Evolutionary conservation across 1,140 invertebrate species (phyloP).

Genomic region (Zeugodacus cucurbitae): DNA sequence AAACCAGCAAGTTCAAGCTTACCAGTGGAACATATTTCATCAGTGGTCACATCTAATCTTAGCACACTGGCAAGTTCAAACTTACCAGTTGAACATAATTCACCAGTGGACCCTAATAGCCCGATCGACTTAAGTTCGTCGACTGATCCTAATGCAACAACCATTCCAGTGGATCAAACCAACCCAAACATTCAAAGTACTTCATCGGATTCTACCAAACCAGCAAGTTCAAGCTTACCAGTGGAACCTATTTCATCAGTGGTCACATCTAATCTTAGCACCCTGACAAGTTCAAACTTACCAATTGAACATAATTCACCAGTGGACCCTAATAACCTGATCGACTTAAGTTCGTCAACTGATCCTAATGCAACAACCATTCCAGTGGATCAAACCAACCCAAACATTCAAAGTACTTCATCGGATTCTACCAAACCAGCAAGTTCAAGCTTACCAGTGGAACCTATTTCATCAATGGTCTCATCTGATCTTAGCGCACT

Average conservation of each 20-base stretch:
- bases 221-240: conserved; percentile 39
- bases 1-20: no score
- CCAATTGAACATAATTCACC: no score
- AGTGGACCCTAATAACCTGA: conserved; percentile 6
- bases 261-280: no score
- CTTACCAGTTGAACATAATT: no score
- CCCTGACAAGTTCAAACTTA: not conserved
- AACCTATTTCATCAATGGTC: no score
- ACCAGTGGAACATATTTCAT: no score
- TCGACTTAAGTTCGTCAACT: conserved; percentile 35
- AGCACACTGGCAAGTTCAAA: no score
- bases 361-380: conserved; percentile 38
- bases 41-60: no score
- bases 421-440: conserved; percentile 7
- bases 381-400: no score
- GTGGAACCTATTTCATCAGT: not conserved
- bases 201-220: conserved; percentile 27
- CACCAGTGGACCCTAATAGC: conserved; percentile 35
- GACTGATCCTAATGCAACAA: not conserved
- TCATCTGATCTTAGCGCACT: conserved; percentile 15
- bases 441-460: conserved; percentile 41
- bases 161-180: not conserved
- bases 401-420: no score
- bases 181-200: conserved; percentile 41
- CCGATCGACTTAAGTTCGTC: not conserved